Percentiles rank a stretch among this genome's conserved stretches.
Conservation (phyloP, 2,888 invertebrate species). For the Thera obeliscata region DNA sequence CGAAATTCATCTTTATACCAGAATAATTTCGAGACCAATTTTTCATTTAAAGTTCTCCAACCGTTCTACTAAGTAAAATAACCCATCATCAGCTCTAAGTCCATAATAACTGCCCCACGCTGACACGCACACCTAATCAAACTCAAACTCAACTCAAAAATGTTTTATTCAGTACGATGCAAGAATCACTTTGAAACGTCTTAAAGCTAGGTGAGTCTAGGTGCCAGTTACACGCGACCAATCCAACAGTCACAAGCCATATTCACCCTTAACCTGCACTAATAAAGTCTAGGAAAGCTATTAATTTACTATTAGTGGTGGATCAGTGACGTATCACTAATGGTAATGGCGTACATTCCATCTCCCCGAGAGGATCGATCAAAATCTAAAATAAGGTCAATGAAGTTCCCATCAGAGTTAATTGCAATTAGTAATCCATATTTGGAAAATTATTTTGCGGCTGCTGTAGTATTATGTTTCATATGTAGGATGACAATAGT, state of each 20-base stretch:
- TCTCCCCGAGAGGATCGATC: slow-evolving; percentile 18
- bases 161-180: no score
- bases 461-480: no score
- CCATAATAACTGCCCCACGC: slow-evolving; percentile 19
- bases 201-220: no score
- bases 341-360: slow-evolving; percentile 23
- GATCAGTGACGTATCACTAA: slow-evolving; percentile 25
- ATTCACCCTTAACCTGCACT: slow-evolving; percentile 8
- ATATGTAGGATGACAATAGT: no score
- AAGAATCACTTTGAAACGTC: no score
- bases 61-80: not conserved
- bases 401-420: slow-evolving; percentile 15
- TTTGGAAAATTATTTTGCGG: not conserved
- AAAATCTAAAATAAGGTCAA: slow-evolving; percentile 15
- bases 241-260: slow-evolving; percentile 7
- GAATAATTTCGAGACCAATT: not conserved
- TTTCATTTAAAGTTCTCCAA: not conserved
- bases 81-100: slow-evolving; percentile 8
- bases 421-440: not conserved
- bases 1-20: not conserved
- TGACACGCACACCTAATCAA: slow-evolving; percentile 18
- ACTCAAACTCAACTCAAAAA: no score
- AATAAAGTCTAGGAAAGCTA: slow-evolving; percentile 4
- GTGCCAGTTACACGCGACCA: not conserved
- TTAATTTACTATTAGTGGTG: slow-evolving; percentile 12